A percentile compares a stretch with the other conserved stretches of the same genome.
These are phyloP conservation scores for Leptocoma aspasia DNA, from an alignment of 2,113 vertebrate genomes.

Conservation along the genomic window DNA sequence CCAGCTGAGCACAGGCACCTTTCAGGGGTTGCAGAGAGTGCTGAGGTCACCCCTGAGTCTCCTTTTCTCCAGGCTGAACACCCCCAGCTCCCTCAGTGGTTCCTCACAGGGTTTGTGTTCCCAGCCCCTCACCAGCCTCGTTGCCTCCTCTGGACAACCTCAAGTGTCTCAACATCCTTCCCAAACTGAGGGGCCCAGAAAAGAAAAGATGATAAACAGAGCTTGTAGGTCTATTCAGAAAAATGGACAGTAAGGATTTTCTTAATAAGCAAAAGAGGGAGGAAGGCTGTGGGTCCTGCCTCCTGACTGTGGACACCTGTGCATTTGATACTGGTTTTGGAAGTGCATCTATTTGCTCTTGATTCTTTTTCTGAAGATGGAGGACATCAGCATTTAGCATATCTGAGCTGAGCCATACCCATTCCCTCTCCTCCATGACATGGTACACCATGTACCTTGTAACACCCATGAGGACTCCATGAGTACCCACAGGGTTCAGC, in stretches of 20 bases:
- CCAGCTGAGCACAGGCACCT: no score
- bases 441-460: fast-evolving
- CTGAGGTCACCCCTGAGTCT: no score
- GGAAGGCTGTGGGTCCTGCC: fast-evolving
- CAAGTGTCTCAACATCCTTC: no score
- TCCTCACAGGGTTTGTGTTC: no score
- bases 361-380: neutral
- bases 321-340: neutral
- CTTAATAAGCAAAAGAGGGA: neutral
- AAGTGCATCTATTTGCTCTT: neutral
- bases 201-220: neutral
- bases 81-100: no score
- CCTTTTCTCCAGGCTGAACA: no score
- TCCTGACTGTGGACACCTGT: neutral
- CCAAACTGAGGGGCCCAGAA: no score
- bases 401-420: neutral
- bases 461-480: fast-evolving
- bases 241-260: neutral
- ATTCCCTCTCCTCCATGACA: neutral
- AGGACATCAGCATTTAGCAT: neutral
- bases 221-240: neutral
- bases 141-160: no score
- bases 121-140: no score
- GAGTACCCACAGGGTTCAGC: neutral
- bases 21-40: no score